Percentiles rank a stretch among this genome's conserved stretches.
phyloP scores from a whole-genome alignment of 1,140 invertebrate species.

The Eriocheir sinensis region DNA sequence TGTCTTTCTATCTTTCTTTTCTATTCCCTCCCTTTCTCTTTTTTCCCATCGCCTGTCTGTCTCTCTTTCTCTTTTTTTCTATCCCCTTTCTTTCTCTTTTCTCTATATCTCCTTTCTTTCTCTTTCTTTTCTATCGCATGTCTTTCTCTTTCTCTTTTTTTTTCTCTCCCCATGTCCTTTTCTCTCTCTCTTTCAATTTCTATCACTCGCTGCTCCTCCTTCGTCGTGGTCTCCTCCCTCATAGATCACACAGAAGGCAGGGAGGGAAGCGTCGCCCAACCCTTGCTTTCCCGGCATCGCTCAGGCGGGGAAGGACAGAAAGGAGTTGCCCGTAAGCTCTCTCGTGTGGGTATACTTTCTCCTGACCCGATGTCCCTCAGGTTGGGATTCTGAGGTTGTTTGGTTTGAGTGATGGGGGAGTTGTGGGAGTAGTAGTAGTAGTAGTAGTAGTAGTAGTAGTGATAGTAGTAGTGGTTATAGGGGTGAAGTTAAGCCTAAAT shows the following conservation, averaged over 20 bases:
- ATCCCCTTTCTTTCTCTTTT: background rate
- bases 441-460: too few relatives aligned
- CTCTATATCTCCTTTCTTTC: too few relatives aligned
- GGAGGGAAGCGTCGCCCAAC: background rate
- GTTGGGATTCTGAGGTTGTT: too few relatives aligned
- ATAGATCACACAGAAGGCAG: background rate
- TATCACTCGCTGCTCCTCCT: background rate
- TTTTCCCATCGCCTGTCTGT: background rate
- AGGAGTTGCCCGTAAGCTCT: background rate
- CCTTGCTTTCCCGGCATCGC: background rate
- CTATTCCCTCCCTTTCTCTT: too few relatives aligned
- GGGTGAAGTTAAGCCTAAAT: too few relatives aligned
- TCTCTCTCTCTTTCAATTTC: background rate
- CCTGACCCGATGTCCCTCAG: too few relatives aligned
- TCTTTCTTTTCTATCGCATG: too few relatives aligned
- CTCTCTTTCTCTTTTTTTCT: background rate
- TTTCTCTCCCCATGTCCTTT: too few relatives aligned
- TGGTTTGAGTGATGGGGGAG: too few relatives aligned
- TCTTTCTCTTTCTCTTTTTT: too few relatives aligned
- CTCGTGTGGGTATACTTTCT: background rate
- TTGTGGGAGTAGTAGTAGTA: background rate
- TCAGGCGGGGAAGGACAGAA: background rate
- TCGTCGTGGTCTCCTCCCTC: background rate
- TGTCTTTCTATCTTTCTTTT: too few relatives aligned
- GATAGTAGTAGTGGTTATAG: too few relatives aligned